Percentiles rank a stretch among this genome's conserved stretches.
These are phyloP conservation scores for Melanchra persicariae DNA, from an alignment of 2,888 invertebrate genomes.

Conservation along the genomic window DNA sequence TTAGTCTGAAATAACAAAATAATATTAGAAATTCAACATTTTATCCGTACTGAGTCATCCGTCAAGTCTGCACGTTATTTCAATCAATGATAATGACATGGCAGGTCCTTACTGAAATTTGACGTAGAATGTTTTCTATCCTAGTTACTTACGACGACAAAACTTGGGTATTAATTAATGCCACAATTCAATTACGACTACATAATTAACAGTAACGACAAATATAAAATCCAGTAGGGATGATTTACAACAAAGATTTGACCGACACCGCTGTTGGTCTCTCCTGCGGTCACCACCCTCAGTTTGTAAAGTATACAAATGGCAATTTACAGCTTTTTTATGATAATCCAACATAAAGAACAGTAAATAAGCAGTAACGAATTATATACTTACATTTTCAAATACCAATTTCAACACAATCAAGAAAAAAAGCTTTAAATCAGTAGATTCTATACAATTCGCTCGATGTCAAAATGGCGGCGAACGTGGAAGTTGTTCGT, in stretches of 20 bases:
- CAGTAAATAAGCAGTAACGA: constrained; percentile 42
- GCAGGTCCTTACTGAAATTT: constrained; percentile 82
- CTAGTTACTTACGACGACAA: constrained; percentile 24
- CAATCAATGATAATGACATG: constrained; percentile 91
- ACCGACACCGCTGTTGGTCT: constrained; percentile 90
- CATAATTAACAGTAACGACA: constrained; percentile 19
- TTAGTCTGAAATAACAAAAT: constrained; percentile 87
- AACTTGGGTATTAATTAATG: constrained; percentile 12
- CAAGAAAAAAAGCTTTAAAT: constrained; percentile 93
- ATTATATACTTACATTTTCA: constrained; percentile 88
- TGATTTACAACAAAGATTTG: constrained; percentile 81
- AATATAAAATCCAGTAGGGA: constrained; percentile 28
- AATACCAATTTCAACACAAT: constrained; percentile 89
- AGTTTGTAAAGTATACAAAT: constrained; percentile 70
- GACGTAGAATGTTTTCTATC: constrained; percentile 67
- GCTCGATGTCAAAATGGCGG: constrained; percentile 95
- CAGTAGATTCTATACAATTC: constrained; percentile 93
- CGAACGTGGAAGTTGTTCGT: constrained; percentile 94
- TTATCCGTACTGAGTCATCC: constrained; percentile 86
- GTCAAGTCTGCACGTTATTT: constrained; percentile 82
- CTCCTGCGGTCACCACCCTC: constrained; percentile 90
- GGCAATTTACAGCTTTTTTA: constrained; percentile 64
- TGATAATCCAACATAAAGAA: constrained; percentile 36
- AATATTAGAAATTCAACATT: constrained; percentile 72
- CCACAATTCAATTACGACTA: constrained; percentile 17